A percentile compares a stretch with the other conserved stretches of the same genome.
Evolutionary conservation across 92 coral and sea anemone genomes (phyloP).

Genomic region (Isaurus tuberculatus): DNA sequence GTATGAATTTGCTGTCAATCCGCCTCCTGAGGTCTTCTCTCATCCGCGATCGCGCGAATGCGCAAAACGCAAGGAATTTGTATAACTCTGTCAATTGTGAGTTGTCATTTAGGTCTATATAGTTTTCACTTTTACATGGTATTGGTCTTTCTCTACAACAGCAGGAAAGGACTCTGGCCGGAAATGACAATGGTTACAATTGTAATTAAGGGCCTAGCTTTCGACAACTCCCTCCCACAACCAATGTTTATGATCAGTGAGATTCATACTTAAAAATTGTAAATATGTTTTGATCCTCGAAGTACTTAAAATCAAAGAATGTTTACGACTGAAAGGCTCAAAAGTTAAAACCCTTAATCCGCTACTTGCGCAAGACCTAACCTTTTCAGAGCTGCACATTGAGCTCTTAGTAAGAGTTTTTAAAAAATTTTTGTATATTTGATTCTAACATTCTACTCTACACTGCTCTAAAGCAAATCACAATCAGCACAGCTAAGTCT

Average conservation of each 20-base stretch:
- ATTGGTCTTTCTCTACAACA: background rate
- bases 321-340: too few species aligned
- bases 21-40: too few species aligned
- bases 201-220: slow-evolving; percentile 2
- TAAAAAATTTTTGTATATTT: too few species aligned
- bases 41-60: too few species aligned
- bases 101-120: background rate
- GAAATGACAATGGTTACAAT: slow-evolving; percentile 32
- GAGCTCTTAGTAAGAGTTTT: too few species aligned
- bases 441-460: too few species aligned
- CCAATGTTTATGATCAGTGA: background rate
- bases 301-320: too few species aligned
- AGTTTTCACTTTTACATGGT: background rate
- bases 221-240: slow-evolving; percentile 37
- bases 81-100: background rate
- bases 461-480: too few species aligned
- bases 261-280: background rate
- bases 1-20: too few species aligned
- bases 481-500: too few species aligned
- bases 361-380: background rate
- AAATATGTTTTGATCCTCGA: background rate
- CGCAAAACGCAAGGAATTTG: slow-evolving; percentile 24
- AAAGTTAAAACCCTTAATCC: background rate
- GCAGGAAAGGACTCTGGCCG: slow-evolving; percentile 21
- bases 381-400: too few species aligned